phyloP scores from a whole-genome alignment of 2,113 vertebrate species.

The Carassius auratus region DNA sequence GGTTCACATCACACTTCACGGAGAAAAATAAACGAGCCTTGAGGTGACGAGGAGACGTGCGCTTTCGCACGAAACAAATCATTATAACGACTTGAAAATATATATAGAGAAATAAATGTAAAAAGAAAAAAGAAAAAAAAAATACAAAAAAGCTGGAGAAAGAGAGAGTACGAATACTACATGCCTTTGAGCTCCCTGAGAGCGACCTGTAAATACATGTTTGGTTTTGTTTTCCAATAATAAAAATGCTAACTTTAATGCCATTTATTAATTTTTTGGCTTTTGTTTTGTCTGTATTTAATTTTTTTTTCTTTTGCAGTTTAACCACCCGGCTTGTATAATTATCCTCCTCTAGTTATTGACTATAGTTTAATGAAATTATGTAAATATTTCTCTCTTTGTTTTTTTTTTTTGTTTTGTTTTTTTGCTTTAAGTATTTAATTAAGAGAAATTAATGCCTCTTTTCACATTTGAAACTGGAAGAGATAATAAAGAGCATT shows the following conservation, averaged over 20 bases:
- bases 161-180: constrained; percentile 62
- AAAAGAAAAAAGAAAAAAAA: neutral
- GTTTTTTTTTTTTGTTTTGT: no score
- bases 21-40: constrained; percentile 27
- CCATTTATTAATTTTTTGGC: constrained; percentile 50
- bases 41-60: neutral
- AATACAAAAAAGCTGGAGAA: constrained; percentile 39
- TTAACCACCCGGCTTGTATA: constrained; percentile 82
- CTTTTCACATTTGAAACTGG: constrained; percentile 89
- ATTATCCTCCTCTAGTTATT: constrained; percentile 80
- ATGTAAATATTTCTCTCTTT: constrained; percentile 70
- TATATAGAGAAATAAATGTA: constrained; percentile 46
- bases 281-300: constrained; percentile 77
- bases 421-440: constrained; percentile 86
- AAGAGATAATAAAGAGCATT: constrained; percentile 80
- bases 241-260: constrained; percentile 68
- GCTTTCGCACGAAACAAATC: constrained; percentile 54
- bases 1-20: constrained; percentile 53
- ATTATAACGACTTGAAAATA: constrained; percentile 66
- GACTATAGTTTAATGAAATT: constrained; percentile 83
- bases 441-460: constrained; percentile 85
- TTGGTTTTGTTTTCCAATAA: constrained; percentile 57
- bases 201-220: constrained; percentile 78
- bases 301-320: constrained; percentile 74
- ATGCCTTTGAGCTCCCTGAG: constrained; percentile 73